Evolutionary conservation across 2,888 invertebrate genomes (phyloP), one percentile per base, ranked within the genome.

Genomic region (Lepidonotus clava): DNA sequence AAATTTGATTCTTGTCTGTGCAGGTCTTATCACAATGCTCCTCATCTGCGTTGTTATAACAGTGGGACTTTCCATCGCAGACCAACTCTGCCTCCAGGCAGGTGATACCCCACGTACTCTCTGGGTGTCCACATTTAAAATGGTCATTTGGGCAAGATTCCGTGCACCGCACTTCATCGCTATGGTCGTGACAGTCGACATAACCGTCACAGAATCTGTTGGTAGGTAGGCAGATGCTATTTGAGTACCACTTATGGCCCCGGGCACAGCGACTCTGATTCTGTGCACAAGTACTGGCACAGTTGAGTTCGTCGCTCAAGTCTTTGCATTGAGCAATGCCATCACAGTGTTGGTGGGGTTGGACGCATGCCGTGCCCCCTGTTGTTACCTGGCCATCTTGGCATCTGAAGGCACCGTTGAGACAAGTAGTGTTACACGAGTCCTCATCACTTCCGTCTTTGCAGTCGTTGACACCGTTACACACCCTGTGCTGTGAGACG

Each of bases 381-480:
- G 21, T 11, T 21, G 28, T 28, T 1, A 21, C 32, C 2, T 56
- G 56, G 14, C 86, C 86, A 36, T 61, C 40, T 0, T 21, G 6
- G 28, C 88, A 88, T 34, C 51, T 28, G 40, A 88, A 87, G 36
- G 61, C 83, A 32, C 77, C 87, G 21, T 84, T 61, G 18, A 38
- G 61, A 40, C 88, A 88, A 14, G 66, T 83, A 6, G 34, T 34
- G n/a, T 34, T 21, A 36, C 86, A 85, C 36, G 14, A 28, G 34
- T n/a, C 32, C 51, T 88, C 88, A 84, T 88, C 88, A 32, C 46
- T 41, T 18, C 61, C 76, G 36, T 87, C 88, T 34, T 40, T 38
- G 46, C 88, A 88, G n/a, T 88, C 87, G n/a, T 46, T n/a, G n/a
- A 61, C n/a, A 36, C 87, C 87, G 71, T 88, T 67, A 41, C 88